Base-by-base conservation (phyloP, 2,113 vertebrate genomes). In the Colaptes auratus region DNA sequence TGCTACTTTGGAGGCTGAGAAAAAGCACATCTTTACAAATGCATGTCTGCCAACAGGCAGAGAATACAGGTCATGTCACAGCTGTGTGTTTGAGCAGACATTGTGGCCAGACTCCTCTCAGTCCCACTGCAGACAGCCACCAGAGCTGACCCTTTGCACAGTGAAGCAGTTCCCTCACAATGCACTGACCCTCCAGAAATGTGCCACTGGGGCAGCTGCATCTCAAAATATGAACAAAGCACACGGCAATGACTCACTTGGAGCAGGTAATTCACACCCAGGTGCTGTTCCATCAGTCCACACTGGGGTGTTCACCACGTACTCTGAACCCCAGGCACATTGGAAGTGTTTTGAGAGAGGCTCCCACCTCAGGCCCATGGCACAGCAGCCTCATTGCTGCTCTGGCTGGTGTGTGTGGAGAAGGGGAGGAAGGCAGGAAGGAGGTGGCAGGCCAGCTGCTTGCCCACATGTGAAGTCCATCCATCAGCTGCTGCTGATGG, bases 401-500 rank as follows among this genome's bases (percentile, higher is more conserved):
- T 66, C 55, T 61, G 42, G 78, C 58, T 39, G 79, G 84, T 72
- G 82, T 58, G 72, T 83, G 74, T 36, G 59, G 93, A 73, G 76
- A 92, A 90, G 90, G 55, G 60, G 65, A 84, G 44, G 75, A 33
- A 94, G 96, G 91, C 86, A 91, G 92, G n/a, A n/a, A n/a, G n/a
- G 92, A 92, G 83, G 50, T 89, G 93, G 73, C 82, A 95, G 15
- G 36, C 39, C 65, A 82, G 92, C 95, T 82, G 58, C 81, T 95
- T 35, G 10, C 42, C 58, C 0, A 0, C 18, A 4, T 4, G 3
- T 7, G 18, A 60, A 48, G 19, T 70, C 66, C 39, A 30, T n/a
- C 73, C 13, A 23, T 31, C 69, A 39, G 31, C 87, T 89, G 90
- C 77, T 63, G 36, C 12, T 3, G 15, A 4, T 61, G 59, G 36